A percentile compares a stretch with the other conserved stretches of the same genome.
phyloP scores from a whole-genome alignment of 1,140 invertebrate genomes.

The Tetragonula clypearis region DNA sequence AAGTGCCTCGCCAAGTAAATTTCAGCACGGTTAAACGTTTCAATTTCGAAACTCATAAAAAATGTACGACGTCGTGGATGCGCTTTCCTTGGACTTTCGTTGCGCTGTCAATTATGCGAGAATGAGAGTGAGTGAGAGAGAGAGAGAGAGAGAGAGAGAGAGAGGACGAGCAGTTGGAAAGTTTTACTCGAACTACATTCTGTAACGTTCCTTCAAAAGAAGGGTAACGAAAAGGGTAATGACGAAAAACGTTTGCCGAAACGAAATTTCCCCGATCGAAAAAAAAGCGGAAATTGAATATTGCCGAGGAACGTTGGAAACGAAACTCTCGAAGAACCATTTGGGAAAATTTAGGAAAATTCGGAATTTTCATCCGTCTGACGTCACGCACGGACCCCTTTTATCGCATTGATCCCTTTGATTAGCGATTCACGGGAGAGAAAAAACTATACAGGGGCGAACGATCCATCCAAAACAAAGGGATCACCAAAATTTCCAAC shows the following conservation, averaged over 20 bases:
- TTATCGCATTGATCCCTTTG: no score
- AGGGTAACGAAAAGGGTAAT: neutral
- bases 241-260: neutral
- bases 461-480: neutral
- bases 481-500: slow-evolving; percentile 6
- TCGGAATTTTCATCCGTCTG: no score
- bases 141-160: neutral
- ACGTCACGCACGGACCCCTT: no score
- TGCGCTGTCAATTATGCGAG: neutral
- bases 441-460: neutral
- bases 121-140: no score
- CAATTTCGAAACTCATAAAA: neutral
- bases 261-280: neutral
- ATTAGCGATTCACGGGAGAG: neutral
- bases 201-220: neutral
- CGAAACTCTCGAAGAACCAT: no score
- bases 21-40: neutral
- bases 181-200: neutral
- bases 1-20: neutral
- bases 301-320: no score
- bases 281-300: no score
- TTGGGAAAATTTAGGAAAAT: no score
- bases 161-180: neutral
- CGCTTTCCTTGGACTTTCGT: neutral
- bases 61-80: neutral